Conservation (phyloP, 2,797 vertebrate genomes). For the Iguana delicatissima region DNA sequence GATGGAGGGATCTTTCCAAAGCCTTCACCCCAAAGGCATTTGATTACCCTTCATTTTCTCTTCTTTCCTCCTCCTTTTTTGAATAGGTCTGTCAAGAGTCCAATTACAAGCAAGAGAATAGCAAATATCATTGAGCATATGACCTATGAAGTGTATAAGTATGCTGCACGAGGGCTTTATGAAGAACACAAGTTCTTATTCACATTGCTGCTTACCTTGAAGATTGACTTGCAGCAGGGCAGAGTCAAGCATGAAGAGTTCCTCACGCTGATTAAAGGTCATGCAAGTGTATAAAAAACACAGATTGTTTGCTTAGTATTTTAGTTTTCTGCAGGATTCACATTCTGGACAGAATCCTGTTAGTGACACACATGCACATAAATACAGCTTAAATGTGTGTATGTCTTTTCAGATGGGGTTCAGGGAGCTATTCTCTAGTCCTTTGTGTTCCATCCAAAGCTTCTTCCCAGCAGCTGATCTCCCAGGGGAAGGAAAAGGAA, state of each 20-base stretch:
- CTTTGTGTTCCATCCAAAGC: not conserved
- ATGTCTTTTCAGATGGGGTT: not conserved
- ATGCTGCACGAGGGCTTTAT: constrained; percentile 90
- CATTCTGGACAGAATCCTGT: not conserved
- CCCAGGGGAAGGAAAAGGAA: no score
- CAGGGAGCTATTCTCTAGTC: not conserved
- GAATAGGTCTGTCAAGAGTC: constrained; percentile 89
- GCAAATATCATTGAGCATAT: constrained; percentile 93
- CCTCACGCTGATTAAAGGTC: constrained; percentile 95
- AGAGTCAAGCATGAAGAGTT: constrained; percentile 93
- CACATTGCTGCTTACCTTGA: constrained; percentile 91
- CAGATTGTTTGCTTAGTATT: not conserved
- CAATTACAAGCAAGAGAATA: constrained; percentile 92
- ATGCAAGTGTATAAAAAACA: not conserved
- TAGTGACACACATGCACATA: no score
- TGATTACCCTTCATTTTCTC: constrained; percentile 33
- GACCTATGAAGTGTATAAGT: constrained; percentile 93
- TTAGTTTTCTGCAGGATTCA: not conserved
- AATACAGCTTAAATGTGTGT: not conserved
- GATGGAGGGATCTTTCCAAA: constrained; percentile 37
- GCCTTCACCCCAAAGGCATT: not conserved
- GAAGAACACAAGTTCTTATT: constrained; percentile 98
- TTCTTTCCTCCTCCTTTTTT: constrained; percentile 39
- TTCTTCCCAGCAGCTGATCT: no score
- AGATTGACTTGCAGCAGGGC: constrained; percentile 94